phyloP scores from a whole-genome alignment of 1,140 invertebrate species.

The Oreohelix idahoensis region DNA sequence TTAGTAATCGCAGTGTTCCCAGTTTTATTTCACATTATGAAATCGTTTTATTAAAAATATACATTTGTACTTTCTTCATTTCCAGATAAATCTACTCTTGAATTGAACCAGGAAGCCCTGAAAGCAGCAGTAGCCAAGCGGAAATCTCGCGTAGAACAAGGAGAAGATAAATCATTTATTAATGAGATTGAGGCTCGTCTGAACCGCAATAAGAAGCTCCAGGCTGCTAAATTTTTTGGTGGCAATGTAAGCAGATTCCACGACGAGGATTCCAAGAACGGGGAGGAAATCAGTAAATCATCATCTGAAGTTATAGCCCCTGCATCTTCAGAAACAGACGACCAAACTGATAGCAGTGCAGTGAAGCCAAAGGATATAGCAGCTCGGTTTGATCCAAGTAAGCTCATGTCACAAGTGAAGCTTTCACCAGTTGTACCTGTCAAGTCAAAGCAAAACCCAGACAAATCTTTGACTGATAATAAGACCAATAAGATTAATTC shows the following conservation, averaged over 20 bases:
- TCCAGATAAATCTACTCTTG: conserved; percentile 40
- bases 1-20: too few species aligned
- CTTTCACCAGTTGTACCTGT: neutral
- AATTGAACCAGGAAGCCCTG: conserved; percentile 61
- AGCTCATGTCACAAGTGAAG: neutral
- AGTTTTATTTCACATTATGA: too few species aligned
- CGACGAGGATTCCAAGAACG: conserved; percentile 6
- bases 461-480: neutral
- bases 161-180: conserved; percentile 54
- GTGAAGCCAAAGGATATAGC: neutral
- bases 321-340: neutral
- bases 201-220: conserved; percentile 67
- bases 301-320: neutral
- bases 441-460: neutral
- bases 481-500: neutral
- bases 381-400: neutral
- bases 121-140: conserved; percentile 63
- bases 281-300: neutral
- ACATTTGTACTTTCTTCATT: too few species aligned
- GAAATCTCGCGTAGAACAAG: conserved; percentile 52
- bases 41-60: too few species aligned
- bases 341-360: neutral
- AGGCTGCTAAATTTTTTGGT: conserved; percentile 60
- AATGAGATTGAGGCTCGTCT: conserved; percentile 62
- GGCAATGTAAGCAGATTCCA: conserved; percentile 45